These are phyloP conservation scores for Hydrozoanthus tunicans DNA, from an alignment of 64 coral and sea anemone genomes.

Conservation along the genomic window DNA sequence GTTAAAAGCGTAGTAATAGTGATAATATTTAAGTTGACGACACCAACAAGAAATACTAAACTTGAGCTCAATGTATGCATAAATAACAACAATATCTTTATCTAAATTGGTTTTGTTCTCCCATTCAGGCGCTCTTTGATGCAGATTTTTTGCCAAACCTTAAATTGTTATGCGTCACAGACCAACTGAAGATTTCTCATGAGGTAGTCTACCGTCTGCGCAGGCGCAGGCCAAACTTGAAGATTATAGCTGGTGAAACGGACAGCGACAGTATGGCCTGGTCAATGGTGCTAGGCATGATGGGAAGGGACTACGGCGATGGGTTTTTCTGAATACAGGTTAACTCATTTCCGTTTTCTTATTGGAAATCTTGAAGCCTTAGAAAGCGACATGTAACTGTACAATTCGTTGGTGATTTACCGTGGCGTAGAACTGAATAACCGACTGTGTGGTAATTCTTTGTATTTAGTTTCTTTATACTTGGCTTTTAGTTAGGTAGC, in stretches of 20 bases:
- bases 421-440: too few relatives aligned
- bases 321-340: slow-evolving; percentile 57
- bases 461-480: too few relatives aligned
- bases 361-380: not conserved
- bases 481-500: too few relatives aligned
- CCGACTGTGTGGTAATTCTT: too few relatives aligned
- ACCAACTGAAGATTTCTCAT: slow-evolving; percentile 79
- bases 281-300: slow-evolving; percentile 95
- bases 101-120: not conserved
- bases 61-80: too few relatives aligned
- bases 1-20: too few relatives aligned
- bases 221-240: slow-evolving; percentile 81
- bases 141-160: slow-evolving; percentile 66
- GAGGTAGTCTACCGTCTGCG: slow-evolving; percentile 86
- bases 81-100: too few relatives aligned
- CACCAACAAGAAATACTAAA: too few relatives aligned
- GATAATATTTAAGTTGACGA: too few relatives aligned
- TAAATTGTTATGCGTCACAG: slow-evolving; percentile 73
- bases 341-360: not conserved
- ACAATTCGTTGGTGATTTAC: too few relatives aligned
- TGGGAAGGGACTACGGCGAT: slow-evolving; percentile 90
- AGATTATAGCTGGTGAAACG: slow-evolving; percentile 92
- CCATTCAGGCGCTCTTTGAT: slow-evolving; percentile 44
- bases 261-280: slow-evolving; percentile 95
- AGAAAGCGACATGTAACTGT: too few relatives aligned